These are phyloP conservation scores for Channa argus DNA, from an alignment of 2,113 vertebrate genomes.

Conservation along the genomic window DNA sequence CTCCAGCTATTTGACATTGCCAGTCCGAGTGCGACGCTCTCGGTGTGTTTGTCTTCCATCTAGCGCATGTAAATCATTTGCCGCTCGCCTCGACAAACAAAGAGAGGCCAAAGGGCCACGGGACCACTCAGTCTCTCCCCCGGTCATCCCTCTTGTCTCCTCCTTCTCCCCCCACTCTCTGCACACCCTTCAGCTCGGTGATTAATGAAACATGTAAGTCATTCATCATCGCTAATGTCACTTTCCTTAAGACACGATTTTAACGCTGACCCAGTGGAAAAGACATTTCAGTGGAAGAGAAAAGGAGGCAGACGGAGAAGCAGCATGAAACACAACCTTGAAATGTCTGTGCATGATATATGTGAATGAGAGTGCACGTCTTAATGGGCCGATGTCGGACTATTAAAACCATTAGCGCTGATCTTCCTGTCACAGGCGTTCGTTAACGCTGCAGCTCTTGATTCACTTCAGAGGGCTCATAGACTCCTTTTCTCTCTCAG, in stretches of 20 bases:
- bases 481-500: neutral
- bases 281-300: constrained; percentile 40
- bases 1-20: constrained; percentile 62
- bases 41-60: constrained; percentile 30
- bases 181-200: constrained; percentile 68
- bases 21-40: constrained; percentile 51
- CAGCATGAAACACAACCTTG: constrained; percentile 51
- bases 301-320: neutral
- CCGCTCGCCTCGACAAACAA: constrained; percentile 67
- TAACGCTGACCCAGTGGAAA: constrained; percentile 73
- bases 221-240: constrained; percentile 81
- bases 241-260: constrained; percentile 73
- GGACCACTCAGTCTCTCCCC: constrained; percentile 6
- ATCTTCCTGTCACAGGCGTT: constrained; percentile 39
- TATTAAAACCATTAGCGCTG: constrained; percentile 71
- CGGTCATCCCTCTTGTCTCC: neutral
- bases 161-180: constrained; percentile 22
- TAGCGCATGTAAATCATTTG: constrained; percentile 61
- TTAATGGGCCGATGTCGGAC: constrained; percentile 58
- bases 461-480: constrained; percentile 50
- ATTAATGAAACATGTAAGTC: constrained; percentile 80
- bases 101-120: constrained; percentile 52
- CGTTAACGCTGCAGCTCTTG: constrained; percentile 43
- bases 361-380: constrained; percentile 1
- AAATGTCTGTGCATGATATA: constrained; percentile 51